A percentile compares a stretch with the other conserved stretches of the same genome.
Conservation (phyloP, 1,140 invertebrate genomes). For the Chrysomallon squamiferum region DNA sequence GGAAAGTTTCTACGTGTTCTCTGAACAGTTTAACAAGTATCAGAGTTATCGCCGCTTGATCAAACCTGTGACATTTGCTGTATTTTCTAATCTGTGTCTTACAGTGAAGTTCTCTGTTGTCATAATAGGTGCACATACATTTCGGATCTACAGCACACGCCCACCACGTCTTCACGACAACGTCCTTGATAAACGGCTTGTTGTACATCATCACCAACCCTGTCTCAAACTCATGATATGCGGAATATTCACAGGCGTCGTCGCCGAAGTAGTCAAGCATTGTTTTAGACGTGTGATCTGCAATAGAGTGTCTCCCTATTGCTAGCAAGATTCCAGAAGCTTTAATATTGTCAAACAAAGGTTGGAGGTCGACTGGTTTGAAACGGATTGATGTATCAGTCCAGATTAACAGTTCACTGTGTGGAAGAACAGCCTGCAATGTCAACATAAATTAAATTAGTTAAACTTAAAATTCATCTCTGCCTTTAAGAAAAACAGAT, state of each 20-base stretch:
- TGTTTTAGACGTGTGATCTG: not conserved
- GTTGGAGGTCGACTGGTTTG: not conserved
- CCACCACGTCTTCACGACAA: not conserved
- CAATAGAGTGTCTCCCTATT: not conserved
- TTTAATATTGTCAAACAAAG: not conserved
- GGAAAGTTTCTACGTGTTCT: too few species aligned
- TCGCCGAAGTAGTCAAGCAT: not conserved
- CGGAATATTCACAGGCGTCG: not conserved
- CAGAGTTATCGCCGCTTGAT: too few species aligned
- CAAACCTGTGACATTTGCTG: too few species aligned
- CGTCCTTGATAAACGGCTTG: not conserved
- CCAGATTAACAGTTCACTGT: not conserved
- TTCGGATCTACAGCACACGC: not conserved
- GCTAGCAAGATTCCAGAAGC: not conserved
- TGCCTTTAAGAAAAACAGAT: too few species aligned
- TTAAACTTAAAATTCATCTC: too few species aligned
- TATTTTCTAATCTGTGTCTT: too few species aligned
- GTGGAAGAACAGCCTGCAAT: not conserved
- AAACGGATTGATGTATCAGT: not conserved
- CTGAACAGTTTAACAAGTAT: too few species aligned
- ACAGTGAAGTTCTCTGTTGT: too few species aligned
- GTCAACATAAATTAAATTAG: too few species aligned
- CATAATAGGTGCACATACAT: too few species aligned
- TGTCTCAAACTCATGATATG: not conserved
- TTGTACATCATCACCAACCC: not conserved